These are phyloP conservation scores for Trematomus bernacchii DNA, from an alignment of 2,797 vertebrate genomes.

Conservation along the genomic window DNA sequence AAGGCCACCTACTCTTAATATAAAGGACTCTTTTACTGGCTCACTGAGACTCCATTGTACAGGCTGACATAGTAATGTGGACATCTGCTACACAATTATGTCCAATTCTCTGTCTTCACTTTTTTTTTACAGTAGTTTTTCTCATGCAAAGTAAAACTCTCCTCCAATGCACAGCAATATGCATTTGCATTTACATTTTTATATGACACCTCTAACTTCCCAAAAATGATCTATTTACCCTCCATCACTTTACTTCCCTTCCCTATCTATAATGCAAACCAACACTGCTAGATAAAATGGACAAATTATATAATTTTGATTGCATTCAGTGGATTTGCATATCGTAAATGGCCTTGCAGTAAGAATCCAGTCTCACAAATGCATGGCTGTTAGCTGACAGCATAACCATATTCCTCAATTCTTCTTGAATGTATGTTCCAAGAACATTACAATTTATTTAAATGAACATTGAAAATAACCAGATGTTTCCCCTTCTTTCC, in stretches of 20 bases:
- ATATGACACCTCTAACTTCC: not conserved
- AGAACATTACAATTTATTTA: not conserved
- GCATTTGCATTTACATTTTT: not conserved
- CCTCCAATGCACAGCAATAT: not conserved
- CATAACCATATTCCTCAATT: not conserved
- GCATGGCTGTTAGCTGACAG: not conserved
- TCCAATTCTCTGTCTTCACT: not conserved
- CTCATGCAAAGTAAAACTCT: conserved; percentile 9
- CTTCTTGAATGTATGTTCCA: not conserved
- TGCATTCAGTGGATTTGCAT: conserved; percentile 1
- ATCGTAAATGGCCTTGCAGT: not conserved
- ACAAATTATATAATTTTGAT: not conserved
- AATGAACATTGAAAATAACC: not conserved
- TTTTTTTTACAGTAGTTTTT: not conserved
- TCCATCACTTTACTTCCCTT: not conserved
- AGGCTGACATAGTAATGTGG: not conserved
- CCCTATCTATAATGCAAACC: not conserved
- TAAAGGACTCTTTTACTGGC: not conserved
- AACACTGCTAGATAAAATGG: not conserved
- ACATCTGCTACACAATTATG: not conserved
- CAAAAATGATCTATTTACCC: conserved; percentile 1
- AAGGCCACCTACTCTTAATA: not conserved
- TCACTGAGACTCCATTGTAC: conserved; percentile 15
- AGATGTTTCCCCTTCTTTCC: not conserved
- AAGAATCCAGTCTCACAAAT: not conserved